phyloP scores from a whole-genome alignment of 2,113 vertebrate species.

The Chrysemys picta region DNA sequence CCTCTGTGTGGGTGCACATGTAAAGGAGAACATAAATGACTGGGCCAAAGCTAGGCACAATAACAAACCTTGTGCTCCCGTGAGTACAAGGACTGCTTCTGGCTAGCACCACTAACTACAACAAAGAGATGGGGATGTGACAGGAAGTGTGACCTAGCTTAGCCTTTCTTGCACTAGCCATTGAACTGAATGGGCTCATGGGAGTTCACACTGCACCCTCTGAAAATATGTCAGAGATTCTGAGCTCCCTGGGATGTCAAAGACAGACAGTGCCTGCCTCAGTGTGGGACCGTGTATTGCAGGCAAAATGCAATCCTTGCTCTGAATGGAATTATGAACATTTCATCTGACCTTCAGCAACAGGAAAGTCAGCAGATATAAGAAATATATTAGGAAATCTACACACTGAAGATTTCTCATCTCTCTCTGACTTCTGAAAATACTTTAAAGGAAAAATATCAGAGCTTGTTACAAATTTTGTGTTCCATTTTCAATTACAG shows the following conservation, averaged over 20 bases:
- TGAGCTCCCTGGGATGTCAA: fast-evolving
- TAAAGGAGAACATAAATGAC: neutral
- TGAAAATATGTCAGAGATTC: neutral
- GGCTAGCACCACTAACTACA: neutral
- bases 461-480: constrained; percentile 53
- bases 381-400: neutral
- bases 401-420: constrained; percentile 15
- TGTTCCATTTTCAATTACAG: constrained; percentile 44
- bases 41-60: neutral
- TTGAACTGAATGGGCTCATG: neutral
- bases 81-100: neutral
- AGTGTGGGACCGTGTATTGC: neutral
- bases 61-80: neutral
- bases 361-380: constrained; percentile 24
- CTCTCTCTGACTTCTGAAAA: constrained; percentile 32
- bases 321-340: neutral
- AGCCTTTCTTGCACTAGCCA: fast-evolving
- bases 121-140: neutral
- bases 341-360: constrained; percentile 1
- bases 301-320: neutral
- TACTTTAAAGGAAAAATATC: constrained; percentile 20
- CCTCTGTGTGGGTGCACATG: neutral
- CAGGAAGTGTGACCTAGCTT: neutral
- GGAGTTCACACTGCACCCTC: fast-evolving
- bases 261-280: neutral